These are phyloP conservation scores for Schizaphis graminum DNA, from an alignment of 2,888 invertebrate genomes.

Conservation along the genomic window DNA sequence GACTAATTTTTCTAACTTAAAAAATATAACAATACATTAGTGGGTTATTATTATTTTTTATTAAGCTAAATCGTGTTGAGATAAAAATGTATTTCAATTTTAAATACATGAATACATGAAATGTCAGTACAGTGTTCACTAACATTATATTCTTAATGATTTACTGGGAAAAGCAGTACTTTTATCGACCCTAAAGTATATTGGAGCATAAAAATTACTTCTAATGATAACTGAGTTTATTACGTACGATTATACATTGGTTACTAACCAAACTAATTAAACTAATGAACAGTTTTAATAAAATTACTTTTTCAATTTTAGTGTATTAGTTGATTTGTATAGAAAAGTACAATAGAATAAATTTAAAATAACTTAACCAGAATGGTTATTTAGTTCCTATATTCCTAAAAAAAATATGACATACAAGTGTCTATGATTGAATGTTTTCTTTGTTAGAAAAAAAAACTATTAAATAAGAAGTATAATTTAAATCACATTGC, in stretches of 20 bases:
- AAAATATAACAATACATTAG: background rate
- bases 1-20: background rate
- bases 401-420: background rate
- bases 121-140: background rate
- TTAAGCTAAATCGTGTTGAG: background rate
- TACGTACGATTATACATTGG: background rate
- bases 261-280: background rate
- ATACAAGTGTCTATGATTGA: background rate
- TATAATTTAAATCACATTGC: background rate
- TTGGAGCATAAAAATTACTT: background rate
- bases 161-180: background rate
- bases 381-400: background rate
- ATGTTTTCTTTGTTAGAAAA: background rate
- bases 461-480: background rate
- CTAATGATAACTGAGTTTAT: background rate
- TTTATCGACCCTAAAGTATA: background rate
- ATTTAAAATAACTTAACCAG: background rate
- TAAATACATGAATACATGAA: too few species aligned
- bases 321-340: background rate
- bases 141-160: background rate
- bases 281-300: background rate
- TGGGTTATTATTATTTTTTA: background rate
- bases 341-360: background rate
- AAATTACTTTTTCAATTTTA: background rate
- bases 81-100: too few species aligned